Evolutionary conservation across 1,140 invertebrate genomes (phyloP), one percentile per base, ranked within the genome.

Genomic region (Chrysomallon squamiferum): DNA sequence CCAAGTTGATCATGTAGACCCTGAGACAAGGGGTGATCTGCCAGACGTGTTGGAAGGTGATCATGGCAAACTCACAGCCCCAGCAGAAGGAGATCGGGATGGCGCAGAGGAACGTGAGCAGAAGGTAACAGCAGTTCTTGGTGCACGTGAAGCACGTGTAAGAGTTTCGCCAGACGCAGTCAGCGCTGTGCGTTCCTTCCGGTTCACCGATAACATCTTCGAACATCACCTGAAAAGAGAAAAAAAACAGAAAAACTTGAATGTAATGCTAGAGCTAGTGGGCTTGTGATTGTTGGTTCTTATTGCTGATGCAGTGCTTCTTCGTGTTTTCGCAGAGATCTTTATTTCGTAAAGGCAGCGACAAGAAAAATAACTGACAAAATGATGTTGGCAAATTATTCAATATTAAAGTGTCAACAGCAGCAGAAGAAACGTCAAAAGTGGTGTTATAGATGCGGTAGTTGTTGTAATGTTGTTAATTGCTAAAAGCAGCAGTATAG

Each of bases 191-290:
- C 4, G 91, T 89, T 3, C 89, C 89, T 63, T 91, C 90, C 11
- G 92, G 91, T 83, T 93, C 92, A 0, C 90, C 92, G 49, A 93
- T 89, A 45, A 93, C 88, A 69, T 93, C 91, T 67, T 91, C 90
- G 90, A 91, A 93, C 32, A 60, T 47, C n/a, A 75, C 71, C 77
- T 80, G 47, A 32, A 73, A 62, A 20, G 11, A 32, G 32, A n/a
- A 18, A 20, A 58, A 32, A 65, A n/a, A n/a, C n/a, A n/a, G n/a
- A n/a, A n/a, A n/a, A n/a, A n/a, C n/a, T n/a, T n/a, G n/a, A n/a
- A n/a, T n/a, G n/a, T n/a, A n/a, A n/a, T n/a, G n/a, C n/a, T n/a
- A n/a, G n/a, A n/a, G n/a, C n/a, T n/a, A n/a, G n/a, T n/a, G n/a
- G n/a, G n/a, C n/a, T n/a, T n/a, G n/a, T n/a, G n/a, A n/a, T n/a